These are phyloP conservation scores for Zygothrica quintamaculata DNA, from an alignment of 2,888 invertebrate genomes.

Conservation along the genomic window DNA sequence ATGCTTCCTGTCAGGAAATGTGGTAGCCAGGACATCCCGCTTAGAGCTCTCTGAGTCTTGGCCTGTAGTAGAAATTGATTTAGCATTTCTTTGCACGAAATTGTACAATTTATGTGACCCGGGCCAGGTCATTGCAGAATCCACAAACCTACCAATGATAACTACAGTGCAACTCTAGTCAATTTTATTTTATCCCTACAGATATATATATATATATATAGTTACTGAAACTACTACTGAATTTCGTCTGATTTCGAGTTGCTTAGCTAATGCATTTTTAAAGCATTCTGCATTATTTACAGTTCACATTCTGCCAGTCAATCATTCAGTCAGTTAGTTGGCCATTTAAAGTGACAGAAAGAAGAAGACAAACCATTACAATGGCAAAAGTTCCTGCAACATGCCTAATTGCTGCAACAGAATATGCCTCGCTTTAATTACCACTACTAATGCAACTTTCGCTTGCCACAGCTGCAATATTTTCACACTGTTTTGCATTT, in stretches of 20 bases:
- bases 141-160: conserved; percentile 52
- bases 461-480: conserved; percentile 46
- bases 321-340: conserved; percentile 33
- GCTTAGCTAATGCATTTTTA: conserved; percentile 74
- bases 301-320: conserved; percentile 27
- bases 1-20: conserved; percentile 67
- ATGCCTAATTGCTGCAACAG: conserved; percentile 3
- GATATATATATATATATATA: background rate
- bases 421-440: conserved; percentile 60
- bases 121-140: conserved; percentile 20
- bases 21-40: conserved; percentile 67
- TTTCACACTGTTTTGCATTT: conserved; percentile 38
- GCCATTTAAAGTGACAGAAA: conserved; percentile 31
- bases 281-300: conserved; percentile 71
- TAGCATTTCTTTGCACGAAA: conserved; percentile 71
- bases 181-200: conserved; percentile 16
- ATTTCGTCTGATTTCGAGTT: conserved; percentile 21
- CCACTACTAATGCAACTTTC: conserved; percentile 58
- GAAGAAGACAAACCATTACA: conserved; percentile 29
- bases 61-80: conserved; percentile 71
- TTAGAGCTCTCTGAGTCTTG: conserved; percentile 41
- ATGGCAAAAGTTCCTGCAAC: conserved; percentile 41
- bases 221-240: background rate
- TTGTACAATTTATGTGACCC: conserved; percentile 71
- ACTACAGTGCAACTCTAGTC: conserved; percentile 55